Evolutionary conservation across 35 echinoderm and acorn worm genomes (phyloP), one percentile per base, ranked within the genome.

Genomic region (Amphiura filiformis): DNA sequence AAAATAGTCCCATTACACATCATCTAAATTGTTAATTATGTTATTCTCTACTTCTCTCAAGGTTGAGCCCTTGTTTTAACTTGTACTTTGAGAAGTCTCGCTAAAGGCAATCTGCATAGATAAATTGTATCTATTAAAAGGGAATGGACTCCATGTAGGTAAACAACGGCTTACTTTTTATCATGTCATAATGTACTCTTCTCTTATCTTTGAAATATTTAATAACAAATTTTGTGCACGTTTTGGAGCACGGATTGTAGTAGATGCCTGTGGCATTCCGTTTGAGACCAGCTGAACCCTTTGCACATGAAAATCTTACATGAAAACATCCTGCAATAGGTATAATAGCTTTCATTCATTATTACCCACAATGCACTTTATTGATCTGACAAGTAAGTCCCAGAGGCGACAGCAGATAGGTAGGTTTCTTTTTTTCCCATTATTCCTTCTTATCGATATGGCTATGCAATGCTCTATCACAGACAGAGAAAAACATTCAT

Each of bases 351-450:
- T 70, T 70, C 28, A 70, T 70, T 70, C 61, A 70, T 13, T 70
- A 26, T 70, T 47, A 70, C 61, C 61, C 61, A 70, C 61, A 70
- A 70, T 70, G 61, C 61, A 70, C 4, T 70, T 26, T 70, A 30
- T 70, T 30, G 28, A 70, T 18, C 61, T 70, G 61, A 70, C 61
- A 70, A 70, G 28, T 18, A 15, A 13, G 1, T 70, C 28, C 61
- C 61, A 30, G 3, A 70, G 61, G 61, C 17, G 61, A 70, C 61
- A 70, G 61, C 7, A 70, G 61, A 70, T 23, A 70, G 44, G n/a
- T n/a, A n/a, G n/a, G n/a, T n/a, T n/a, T n/a, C n/a, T 52, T 70
- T 70, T 70, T 70, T 70, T 70, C 61, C 61, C 61, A n/a, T 70
- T n/a, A n/a, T n/a, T n/a, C n/a, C 15, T 70, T 70, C 26, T 15